A percentile compares a stretch with the other conserved stretches of the same genome.
Conservation (phyloP, 1,140 invertebrate genomes). For the Anagrus nilaparvatae region DNA sequence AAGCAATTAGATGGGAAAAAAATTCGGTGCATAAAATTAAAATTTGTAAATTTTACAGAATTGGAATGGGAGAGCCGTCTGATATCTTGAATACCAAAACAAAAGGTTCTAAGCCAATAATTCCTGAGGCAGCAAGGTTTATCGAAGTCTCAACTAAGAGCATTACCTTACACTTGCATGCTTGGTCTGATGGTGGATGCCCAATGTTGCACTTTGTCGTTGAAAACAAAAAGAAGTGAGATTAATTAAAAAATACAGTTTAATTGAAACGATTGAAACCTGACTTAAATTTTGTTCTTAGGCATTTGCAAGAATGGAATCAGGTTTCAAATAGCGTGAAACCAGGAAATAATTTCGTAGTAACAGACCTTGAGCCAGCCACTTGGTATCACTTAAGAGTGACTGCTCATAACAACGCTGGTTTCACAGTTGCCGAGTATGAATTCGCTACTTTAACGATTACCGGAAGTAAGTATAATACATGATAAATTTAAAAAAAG, state of each 20-base stretch:
- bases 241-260: slow-evolving; percentile 12
- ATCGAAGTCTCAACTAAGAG: slow-evolving; percentile 86
- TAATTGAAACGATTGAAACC: background rate
- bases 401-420: slow-evolving; percentile 92
- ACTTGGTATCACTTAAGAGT: slow-evolving; percentile 87
- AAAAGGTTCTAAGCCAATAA: slow-evolving; percentile 80
- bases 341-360: slow-evolving; percentile 80
- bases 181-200: slow-evolving; percentile 92
- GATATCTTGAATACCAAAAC: slow-evolving; percentile 78
- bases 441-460: slow-evolving; percentile 91
- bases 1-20: too few species aligned
- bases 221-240: slow-evolving; percentile 87
- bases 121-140: slow-evolving; percentile 78
- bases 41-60: slow-evolving; percentile 44
- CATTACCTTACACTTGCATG: slow-evolving; percentile 79
- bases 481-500: background rate
- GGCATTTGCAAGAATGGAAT: slow-evolving; percentile 77
- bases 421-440: slow-evolving; percentile 86
- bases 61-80: slow-evolving; percentile 79
- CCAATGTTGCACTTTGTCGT: slow-evolving; percentile 93
- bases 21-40: background rate
- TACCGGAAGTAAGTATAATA: slow-evolving; percentile 70
- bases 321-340: slow-evolving; percentile 89
- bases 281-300: slow-evolving; percentile 29
- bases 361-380: slow-evolving; percentile 82